These are phyloP conservation scores for Dicrostonyx torquatus DNA, from an alignment of 2,797 vertebrate species.

Conservation along the genomic window DNA sequence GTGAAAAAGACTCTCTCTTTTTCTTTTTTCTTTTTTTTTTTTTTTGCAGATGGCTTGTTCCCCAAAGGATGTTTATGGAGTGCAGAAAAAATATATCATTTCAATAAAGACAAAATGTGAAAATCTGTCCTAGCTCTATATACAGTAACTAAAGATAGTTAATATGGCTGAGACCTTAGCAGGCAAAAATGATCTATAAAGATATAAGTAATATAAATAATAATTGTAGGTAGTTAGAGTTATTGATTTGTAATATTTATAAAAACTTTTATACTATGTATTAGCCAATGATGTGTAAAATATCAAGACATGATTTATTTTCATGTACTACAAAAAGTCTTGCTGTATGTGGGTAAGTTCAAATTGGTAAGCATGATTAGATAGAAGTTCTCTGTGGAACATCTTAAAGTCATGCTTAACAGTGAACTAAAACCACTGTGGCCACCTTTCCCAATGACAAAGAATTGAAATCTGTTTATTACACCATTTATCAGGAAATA, in stretches of 20 bases:
- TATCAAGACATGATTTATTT: not conserved
- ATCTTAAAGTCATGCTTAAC: not conserved
- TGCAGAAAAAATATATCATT: not conserved
- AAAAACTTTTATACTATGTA: not conserved
- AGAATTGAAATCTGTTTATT: not conserved
- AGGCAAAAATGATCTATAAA: not conserved
- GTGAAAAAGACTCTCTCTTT: not conserved
- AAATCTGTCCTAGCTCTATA: not conserved
- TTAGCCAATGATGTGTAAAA: not conserved
- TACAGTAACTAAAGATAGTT: not conserved
- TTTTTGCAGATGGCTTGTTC: not conserved
- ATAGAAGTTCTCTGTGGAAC: not conserved
- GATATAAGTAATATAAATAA: not conserved
- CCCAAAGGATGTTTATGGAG: not conserved
- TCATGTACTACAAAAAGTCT: conserved; percentile 8
- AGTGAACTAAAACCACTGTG: not conserved
- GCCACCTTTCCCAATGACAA: conserved; percentile 2
- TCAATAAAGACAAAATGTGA: not conserved
- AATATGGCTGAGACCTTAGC: not conserved
- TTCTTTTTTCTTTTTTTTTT: not conserved
- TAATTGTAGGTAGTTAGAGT: not conserved
- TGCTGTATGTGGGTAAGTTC: not conserved
- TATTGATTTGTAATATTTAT: not conserved
- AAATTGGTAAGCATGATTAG: not conserved
- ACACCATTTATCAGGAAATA: conserved; percentile 24